Evolutionary conservation across 2,113 vertebrate species (phyloP).

Genomic region (Gambusia affinis): DNA sequence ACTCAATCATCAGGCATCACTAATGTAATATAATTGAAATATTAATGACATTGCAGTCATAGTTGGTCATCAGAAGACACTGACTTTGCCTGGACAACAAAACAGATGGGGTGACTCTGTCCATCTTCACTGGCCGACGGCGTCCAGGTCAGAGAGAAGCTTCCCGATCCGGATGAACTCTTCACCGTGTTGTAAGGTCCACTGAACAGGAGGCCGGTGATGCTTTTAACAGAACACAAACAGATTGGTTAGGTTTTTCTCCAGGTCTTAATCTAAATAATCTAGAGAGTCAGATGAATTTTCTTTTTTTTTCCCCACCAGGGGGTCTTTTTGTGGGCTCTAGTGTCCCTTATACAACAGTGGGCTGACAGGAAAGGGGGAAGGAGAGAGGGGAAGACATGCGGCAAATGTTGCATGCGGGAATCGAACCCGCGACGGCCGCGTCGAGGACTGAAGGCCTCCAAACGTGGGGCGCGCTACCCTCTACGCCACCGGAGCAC

Average conservation of each 20-base stretch:
- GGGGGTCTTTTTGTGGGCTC: too few relatives aligned
- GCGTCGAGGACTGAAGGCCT: too few relatives aligned
- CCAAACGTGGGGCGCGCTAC: too few relatives aligned
- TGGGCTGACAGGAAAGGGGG: too few relatives aligned
- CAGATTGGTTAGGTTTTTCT: not conserved
- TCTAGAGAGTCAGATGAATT: not conserved
- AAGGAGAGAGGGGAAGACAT: too few relatives aligned
- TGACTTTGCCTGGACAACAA: slow-evolving; percentile 38
- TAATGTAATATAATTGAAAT: not conserved
- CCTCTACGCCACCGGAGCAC: too few relatives aligned
- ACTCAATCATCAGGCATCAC: too few relatives aligned
- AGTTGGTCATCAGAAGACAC: not conserved
- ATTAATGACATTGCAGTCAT: not conserved
- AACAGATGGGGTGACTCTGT: slow-evolving; percentile 41
- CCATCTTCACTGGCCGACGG: not conserved
- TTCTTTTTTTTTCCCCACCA: not conserved
- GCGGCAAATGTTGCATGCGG: too few relatives aligned
- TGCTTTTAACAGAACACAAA: slow-evolving; percentile 11
- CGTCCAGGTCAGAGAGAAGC: slow-evolving; percentile 41
- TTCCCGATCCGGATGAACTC: fast-evolving
- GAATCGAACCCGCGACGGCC: too few relatives aligned
- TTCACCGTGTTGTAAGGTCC: not conserved
- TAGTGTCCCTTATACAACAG: too few relatives aligned
- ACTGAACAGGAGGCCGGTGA: slow-evolving; percentile 24
- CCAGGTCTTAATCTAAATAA: not conserved